phyloP scores from a whole-genome alignment of 1,140 invertebrate species.

The Rhynchophorus ferrugineus region DNA sequence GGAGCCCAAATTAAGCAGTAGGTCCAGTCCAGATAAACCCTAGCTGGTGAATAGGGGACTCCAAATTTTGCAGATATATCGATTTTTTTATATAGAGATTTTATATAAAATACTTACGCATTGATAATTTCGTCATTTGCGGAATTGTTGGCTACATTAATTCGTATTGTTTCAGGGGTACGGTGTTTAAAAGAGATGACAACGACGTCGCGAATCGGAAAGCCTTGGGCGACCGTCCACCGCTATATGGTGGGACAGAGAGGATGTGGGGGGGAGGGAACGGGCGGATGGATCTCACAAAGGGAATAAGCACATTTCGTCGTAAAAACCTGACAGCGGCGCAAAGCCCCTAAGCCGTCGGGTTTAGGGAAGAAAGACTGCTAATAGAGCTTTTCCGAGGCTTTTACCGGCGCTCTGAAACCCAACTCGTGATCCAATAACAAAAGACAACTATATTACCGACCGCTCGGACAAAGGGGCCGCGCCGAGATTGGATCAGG shows the following conservation, averaged over 20 bases:
- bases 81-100: too few relatives aligned
- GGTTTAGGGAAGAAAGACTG: conserved; percentile 43
- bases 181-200: too few relatives aligned
- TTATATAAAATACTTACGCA: too few relatives aligned
- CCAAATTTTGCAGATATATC: too few relatives aligned
- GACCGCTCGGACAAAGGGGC: conserved; percentile 39
- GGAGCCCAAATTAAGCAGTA: too few relatives aligned
- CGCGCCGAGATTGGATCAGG: conserved; percentile 21
- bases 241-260: neutral
- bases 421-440: conserved; percentile 45
- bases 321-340: conserved; percentile 41
- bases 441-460: conserved; percentile 45
- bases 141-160: too few relatives aligned
- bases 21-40: too few relatives aligned
- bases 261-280: neutral
- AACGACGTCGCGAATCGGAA: too few relatives aligned
- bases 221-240: too few relatives aligned
- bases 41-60: too few relatives aligned
- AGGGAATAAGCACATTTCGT: conserved; percentile 41
- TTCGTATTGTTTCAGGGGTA: too few relatives aligned
- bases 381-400: conserved; percentile 42
- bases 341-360: conserved; percentile 40
- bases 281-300: conserved; percentile 19
- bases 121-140: too few relatives aligned
- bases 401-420: conserved; percentile 41